These are phyloP conservation scores for Arion vulgaris DNA, from an alignment of 1,140 invertebrate genomes.

Conservation along the genomic window DNA sequence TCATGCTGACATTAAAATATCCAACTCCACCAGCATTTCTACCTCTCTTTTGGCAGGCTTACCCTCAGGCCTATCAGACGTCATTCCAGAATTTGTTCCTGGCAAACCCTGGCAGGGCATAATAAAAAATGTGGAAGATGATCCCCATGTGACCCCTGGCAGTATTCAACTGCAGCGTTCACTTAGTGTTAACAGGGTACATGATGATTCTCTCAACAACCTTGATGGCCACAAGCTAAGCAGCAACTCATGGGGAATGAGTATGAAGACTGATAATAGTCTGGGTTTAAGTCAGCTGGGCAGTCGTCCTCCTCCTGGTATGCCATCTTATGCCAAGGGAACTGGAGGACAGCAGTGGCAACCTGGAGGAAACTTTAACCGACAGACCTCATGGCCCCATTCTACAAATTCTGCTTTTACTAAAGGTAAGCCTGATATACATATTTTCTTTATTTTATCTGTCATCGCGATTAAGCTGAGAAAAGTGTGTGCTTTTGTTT, in stretches of 20 bases:
- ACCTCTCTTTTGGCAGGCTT: slow-evolving; percentile 75
- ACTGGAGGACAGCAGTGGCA: slow-evolving; percentile 22
- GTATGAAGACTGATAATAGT: slow-evolving; percentile 27
- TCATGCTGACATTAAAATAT: slow-evolving; percentile 43
- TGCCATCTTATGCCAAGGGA: background rate
- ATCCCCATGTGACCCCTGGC: slow-evolving; percentile 96
- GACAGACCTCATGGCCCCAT: slow-evolving; percentile 23
- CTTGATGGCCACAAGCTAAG: slow-evolving; percentile 42
- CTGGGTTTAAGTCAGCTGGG: slow-evolving; percentile 36
- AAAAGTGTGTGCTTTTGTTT: too few species aligned
- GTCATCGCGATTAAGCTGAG: too few species aligned
- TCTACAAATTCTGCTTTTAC: slow-evolving; percentile 21
- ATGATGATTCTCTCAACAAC: slow-evolving; percentile 77
- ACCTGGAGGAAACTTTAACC: slow-evolving; percentile 36
- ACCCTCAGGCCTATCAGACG: slow-evolving; percentile 78
- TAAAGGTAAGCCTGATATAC: background rate
- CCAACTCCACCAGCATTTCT: slow-evolving; percentile 78
- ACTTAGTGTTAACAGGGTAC: slow-evolving; percentile 88
- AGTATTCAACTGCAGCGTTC: slow-evolving; percentile 86
- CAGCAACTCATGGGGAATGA: slow-evolving; percentile 50
- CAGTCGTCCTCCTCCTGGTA: slow-evolving; percentile 44
- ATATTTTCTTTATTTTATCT: too few species aligned
- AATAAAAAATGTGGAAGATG: slow-evolving; percentile 95
- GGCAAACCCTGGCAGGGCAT: slow-evolving; percentile 96
- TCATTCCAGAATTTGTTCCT: slow-evolving; percentile 97